These are phyloP conservation scores for Copidosoma aretas DNA, from an alignment of 2,888 invertebrate genomes.

Conservation along the genomic window DNA sequence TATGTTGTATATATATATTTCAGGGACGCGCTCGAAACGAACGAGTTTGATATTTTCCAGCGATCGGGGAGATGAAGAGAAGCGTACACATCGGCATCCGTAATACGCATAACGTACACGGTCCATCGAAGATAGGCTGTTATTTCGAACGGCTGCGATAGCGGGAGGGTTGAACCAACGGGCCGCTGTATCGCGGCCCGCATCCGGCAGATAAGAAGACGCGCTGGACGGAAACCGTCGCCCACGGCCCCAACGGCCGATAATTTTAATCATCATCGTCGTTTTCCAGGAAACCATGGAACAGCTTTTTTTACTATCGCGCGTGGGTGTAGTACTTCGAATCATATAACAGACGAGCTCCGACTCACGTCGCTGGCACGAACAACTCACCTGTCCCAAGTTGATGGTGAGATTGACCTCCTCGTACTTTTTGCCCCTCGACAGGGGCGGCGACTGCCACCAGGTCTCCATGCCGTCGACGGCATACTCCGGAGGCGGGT, in stretches of 20 bases:
- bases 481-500: conserved; percentile 89
- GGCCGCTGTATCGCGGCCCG: conserved; percentile 23
- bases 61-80: too few species aligned
- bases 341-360: too few species aligned
- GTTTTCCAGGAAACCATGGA: neutral
- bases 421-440: conserved; percentile 95
- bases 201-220: conserved; percentile 22
- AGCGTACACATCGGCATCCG: too few species aligned
- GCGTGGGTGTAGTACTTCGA: neutral
- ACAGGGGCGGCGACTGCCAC: conserved; percentile 99
- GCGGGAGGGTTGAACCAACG: conserved; percentile 18
- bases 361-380: too few species aligned
- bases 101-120: too few species aligned
- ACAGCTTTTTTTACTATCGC: neutral
- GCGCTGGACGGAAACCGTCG: conserved; percentile 33
- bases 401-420: conserved; percentile 97
- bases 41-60: too few species aligned
- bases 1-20: too few species aligned
- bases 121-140: too few species aligned
- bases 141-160: too few species aligned
- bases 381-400: conserved; percentile 86
- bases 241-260: too few species aligned
- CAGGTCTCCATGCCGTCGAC: conserved; percentile 96
- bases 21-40: too few species aligned
- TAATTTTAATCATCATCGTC: neutral